phyloP scores from a whole-genome alignment of 2,888 invertebrate genomes.

The Trichogramma evanescens region DNA sequence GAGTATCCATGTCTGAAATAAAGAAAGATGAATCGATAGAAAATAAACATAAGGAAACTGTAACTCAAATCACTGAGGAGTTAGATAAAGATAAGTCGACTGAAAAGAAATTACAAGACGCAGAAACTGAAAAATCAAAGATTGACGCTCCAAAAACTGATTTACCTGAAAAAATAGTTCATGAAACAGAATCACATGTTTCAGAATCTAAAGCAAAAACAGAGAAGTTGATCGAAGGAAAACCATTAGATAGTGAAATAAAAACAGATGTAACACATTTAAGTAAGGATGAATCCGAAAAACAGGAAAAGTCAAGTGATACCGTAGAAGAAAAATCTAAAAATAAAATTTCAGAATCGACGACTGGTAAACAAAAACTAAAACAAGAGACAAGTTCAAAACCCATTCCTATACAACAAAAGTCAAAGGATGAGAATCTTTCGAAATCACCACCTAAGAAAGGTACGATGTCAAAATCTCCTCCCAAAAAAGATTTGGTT shows the following conservation, averaged over 20 bases:
- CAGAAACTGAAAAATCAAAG: too few relatives aligned
- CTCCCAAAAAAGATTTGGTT: neutral
- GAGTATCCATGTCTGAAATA: too few relatives aligned
- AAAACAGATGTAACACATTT: too few relatives aligned
- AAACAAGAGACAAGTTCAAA: conserved; percentile 29
- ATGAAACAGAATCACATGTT: conserved; percentile 38
- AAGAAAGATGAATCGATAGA: too few relatives aligned
- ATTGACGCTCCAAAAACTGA: conserved; percentile 1
- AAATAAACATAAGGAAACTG: neutral
- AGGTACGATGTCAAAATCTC: conserved; percentile 1
- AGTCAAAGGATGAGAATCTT: neutral
- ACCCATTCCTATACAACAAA: conserved; percentile 3
- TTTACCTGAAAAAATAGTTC: conserved; percentile 27
- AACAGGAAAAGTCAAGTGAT: too few relatives aligned
- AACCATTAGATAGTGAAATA: neutral
- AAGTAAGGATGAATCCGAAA: too few relatives aligned
- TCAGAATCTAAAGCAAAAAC: conserved; percentile 35
- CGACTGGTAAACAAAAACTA: conserved; percentile 31
- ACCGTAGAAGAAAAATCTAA: too few relatives aligned
- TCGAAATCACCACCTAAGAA: neutral
- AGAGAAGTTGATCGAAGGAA: conserved; percentile 28
- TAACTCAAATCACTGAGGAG: conserved; percentile 13
- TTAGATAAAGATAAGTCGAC: neutral
- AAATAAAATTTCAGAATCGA: conserved; percentile 6
- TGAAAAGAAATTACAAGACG: too few relatives aligned